Percentiles rank a stretch among this genome's conserved stretches.
phyloP scores from a whole-genome alignment of 2,888 invertebrate species.

The Hermaeophaga mercurialis region DNA sequence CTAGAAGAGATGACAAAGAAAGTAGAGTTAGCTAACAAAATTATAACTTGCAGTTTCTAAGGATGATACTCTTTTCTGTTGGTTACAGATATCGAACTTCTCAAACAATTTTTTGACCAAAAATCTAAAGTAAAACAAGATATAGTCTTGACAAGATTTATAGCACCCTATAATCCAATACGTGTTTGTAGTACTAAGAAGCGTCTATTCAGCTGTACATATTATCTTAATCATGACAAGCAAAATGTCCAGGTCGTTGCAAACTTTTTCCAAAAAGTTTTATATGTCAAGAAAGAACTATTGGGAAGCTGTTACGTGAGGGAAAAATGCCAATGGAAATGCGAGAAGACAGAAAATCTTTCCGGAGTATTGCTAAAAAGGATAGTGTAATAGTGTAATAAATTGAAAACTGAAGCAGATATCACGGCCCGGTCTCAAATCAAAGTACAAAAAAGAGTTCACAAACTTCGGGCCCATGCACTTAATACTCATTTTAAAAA shows the following conservation, averaged over 20 bases:
- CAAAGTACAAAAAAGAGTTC: not conserved
- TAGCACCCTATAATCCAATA: no score
- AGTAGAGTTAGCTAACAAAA: not conserved
- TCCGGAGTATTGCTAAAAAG: slow-evolving; percentile 1
- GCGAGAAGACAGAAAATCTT: slow-evolving; percentile 5
- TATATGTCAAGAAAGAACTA: not conserved
- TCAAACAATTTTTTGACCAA: no score
- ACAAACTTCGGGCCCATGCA: slow-evolving; percentile 1
- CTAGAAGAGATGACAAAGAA: no score
- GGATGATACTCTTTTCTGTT: not conserved
- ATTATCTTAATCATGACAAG: no score
- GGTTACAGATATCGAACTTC: no score
- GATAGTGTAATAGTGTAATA: not conserved
- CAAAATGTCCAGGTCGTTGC: slow-evolving; percentile 1
- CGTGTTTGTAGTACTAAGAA: no score
- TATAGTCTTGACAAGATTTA: no score
- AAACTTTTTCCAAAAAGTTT: slow-evolving; percentile 3
- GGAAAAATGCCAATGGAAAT: slow-evolving; percentile 2
- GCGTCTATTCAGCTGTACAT: no score
- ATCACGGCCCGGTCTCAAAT: not conserved
- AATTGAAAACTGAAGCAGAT: slow-evolving; percentile 3
- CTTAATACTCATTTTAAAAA: not conserved
- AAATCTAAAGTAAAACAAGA: no score
- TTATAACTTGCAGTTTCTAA: not conserved
- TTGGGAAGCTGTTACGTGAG: not conserved